These are phyloP conservation scores for Drosophila birchii DNA, from an alignment of 2,888 invertebrate genomes.

Conservation along the genomic window DNA sequence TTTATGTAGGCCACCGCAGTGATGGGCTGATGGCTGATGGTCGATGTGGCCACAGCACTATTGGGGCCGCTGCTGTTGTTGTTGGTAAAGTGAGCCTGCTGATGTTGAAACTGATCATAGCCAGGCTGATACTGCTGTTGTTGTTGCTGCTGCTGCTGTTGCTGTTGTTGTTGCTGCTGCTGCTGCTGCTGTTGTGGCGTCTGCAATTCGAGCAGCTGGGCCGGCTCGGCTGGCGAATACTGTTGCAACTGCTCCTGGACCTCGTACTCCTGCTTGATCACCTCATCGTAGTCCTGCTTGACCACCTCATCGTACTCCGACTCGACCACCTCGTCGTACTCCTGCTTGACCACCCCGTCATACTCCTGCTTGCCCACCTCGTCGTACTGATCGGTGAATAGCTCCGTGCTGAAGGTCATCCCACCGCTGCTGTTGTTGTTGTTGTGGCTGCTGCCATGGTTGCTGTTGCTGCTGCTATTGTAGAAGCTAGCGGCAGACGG, in stretches of 20 bases:
- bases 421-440: conserved; percentile 51
- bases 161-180: conserved; percentile 63
- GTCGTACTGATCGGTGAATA: conserved; percentile 78
- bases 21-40: conserved; percentile 66
- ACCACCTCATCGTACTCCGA: conserved; percentile 67
- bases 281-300: conserved; percentile 74
- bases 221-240: conserved; percentile 66
- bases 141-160: conserved; percentile 62
- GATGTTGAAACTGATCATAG: conserved; percentile 66
- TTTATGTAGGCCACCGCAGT: conserved; percentile 76
- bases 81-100: conserved; percentile 41
- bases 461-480: conserved; percentile 52
- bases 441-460: conserved; percentile 38
- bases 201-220: conserved; percentile 74
- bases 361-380: conserved; percentile 73
- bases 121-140: conserved; percentile 61
- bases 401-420: conserved; percentile 72
- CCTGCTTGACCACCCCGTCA: conserved; percentile 71
- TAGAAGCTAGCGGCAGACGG: conserved; percentile 43
- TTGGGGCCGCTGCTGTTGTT: conserved; percentile 29
- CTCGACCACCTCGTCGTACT: conserved; percentile 67
- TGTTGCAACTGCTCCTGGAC: conserved; percentile 53
- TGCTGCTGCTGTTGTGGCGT: conserved; percentile 74
- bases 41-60: conserved; percentile 46
- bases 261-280: conserved; percentile 71